These are phyloP conservation scores for Leptothorax acervorum DNA, from an alignment of 2,888 invertebrate genomes.

Conservation along the genomic window DNA sequence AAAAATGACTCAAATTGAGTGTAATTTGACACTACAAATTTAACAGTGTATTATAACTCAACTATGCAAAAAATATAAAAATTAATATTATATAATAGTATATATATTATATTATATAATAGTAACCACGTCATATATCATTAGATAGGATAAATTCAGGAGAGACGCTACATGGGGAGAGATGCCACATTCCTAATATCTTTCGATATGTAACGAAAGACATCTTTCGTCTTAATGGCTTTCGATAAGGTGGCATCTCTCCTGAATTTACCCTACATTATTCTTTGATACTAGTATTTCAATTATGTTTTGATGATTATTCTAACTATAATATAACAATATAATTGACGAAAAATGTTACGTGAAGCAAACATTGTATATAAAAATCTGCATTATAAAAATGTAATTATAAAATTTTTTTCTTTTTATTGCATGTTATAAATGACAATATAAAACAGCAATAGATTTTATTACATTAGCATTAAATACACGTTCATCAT, in stretches of 20 bases:
- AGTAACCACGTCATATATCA: not conserved
- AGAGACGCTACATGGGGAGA: too few relatives aligned
- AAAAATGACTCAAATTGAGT: too few relatives aligned
- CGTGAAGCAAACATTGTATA: not conserved
- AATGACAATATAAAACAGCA: constrained; percentile 34
- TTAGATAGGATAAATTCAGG: not conserved
- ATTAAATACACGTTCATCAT: not conserved
- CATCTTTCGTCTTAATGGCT: too few relatives aligned
- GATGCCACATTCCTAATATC: too few relatives aligned
- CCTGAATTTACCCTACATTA: not conserved
- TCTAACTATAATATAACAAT: not conserved
- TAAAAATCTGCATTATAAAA: not conserved
- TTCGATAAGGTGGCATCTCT: too few relatives aligned
- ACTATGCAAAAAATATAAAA: not conserved
- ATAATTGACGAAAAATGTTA: not conserved
- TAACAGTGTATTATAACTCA: not conserved
- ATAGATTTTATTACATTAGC: not conserved
- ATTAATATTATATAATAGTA: not conserved
- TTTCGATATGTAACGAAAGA: too few relatives aligned
- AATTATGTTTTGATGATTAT: constrained; percentile 10
- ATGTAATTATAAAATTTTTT: constrained; percentile 9
- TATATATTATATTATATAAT: too few relatives aligned
- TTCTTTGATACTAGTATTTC: not conserved
- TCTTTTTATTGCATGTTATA: constrained; percentile 40
- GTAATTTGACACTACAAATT: too few relatives aligned